phyloP scores from a whole-genome alignment of 1,140 invertebrate species.

The Cydia amplana region DNA sequence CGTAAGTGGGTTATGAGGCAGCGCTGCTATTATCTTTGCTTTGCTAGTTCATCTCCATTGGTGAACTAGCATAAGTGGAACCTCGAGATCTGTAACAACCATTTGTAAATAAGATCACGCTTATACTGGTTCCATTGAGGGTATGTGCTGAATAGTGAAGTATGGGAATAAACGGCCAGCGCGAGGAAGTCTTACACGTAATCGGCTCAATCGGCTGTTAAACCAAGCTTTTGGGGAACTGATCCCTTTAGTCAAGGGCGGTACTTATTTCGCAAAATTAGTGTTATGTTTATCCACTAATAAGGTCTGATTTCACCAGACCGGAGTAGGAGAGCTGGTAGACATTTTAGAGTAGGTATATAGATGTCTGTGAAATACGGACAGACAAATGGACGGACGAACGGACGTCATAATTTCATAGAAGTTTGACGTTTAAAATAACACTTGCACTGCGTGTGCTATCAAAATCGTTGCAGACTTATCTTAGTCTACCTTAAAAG shows the following conservation, averaged over 20 bases:
- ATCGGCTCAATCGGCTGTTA: constrained; percentile 29
- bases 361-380: too few relatives aligned
- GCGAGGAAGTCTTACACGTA: constrained; percentile 26
- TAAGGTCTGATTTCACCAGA: not conserved
- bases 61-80: not conserved
- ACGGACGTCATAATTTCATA: too few relatives aligned
- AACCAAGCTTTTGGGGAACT: constrained; percentile 29
- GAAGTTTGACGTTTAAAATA: too few relatives aligned
- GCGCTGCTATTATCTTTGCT: constrained; percentile 1
- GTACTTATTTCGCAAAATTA: constrained; percentile 28
- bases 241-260: constrained; percentile 19
- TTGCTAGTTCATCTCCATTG: not conserved
- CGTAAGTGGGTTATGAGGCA: constrained; percentile 25
- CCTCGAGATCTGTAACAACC: not conserved
- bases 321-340: too few relatives aligned
- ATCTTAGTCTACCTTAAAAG: too few relatives aligned
- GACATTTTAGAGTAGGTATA: too few relatives aligned
- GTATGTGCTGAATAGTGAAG: not conserved
- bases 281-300: not conserved
- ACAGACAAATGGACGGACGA: too few relatives aligned
- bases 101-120: not conserved
- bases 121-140: not conserved
- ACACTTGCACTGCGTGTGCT: too few relatives aligned
- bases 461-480: too few relatives aligned
- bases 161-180: not conserved